phyloP scores from a whole-genome alignment of 2,797 vertebrate genomes.

The Poecile montanus region DNA sequence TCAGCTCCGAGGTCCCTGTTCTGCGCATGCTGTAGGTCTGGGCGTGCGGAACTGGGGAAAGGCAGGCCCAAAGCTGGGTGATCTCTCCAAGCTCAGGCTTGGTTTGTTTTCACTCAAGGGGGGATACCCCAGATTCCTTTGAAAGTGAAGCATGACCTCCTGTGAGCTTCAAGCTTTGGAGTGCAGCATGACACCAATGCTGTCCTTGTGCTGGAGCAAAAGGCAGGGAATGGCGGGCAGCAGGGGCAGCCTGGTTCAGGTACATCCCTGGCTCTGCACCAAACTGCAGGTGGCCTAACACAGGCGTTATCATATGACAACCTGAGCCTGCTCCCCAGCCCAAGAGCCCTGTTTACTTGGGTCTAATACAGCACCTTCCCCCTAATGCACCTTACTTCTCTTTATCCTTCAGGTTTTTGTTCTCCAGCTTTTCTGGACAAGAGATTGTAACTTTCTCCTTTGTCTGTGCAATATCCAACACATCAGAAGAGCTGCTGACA shows the following conservation, averaged over 20 bases:
- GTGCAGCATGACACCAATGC: background rate
- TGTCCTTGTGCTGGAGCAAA: background rate
- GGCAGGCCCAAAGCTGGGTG: background rate
- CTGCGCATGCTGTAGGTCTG: background rate
- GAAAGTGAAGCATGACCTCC: background rate
- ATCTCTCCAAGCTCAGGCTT: background rate
- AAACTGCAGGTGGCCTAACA: background rate
- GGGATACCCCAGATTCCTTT: background rate
- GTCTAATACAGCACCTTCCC: background rate
- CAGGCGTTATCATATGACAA: background rate
- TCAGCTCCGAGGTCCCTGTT: background rate
- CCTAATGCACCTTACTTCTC: background rate
- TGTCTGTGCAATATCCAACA: background rate
- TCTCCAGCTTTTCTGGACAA: background rate
- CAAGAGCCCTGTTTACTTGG: background rate
- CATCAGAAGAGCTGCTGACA: background rate
- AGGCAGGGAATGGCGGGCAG: background rate
- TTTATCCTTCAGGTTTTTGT: background rate
- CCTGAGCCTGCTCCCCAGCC: background rate
- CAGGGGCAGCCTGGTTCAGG: background rate
- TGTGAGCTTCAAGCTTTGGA: accelerated
- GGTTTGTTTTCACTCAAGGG: background rate
- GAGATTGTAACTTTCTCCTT: background rate
- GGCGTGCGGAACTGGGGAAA: background rate
- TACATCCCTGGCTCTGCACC: background rate